Conservation (phyloP, 2,888 invertebrate genomes). For the Oligia fasciuncula region DNA sequence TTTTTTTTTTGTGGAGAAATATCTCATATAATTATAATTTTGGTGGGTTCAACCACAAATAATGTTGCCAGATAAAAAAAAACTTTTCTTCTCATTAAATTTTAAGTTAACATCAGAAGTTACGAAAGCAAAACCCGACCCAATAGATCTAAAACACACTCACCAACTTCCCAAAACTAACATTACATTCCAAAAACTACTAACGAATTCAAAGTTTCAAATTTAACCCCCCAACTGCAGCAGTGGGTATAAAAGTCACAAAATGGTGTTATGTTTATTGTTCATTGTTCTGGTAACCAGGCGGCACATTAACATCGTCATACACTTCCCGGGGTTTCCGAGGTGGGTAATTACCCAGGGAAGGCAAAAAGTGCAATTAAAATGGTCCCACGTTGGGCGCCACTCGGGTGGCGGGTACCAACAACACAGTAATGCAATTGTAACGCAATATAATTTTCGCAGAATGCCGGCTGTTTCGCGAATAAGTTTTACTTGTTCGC, state of each 20-base stretch:
- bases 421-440: slow-evolving; percentile 64
- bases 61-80: background rate
- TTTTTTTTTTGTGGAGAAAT: background rate
- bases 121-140: background rate
- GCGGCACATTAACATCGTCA: slow-evolving; percentile 64
- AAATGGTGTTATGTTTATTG: slow-evolving; percentile 62
- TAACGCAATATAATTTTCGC: slow-evolving; percentile 62
- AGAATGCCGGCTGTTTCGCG: slow-evolving; percentile 47
- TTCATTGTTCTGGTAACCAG: slow-evolving; percentile 49
- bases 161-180: background rate
- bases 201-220: slow-evolving; percentile 31
- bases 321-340: slow-evolving; percentile 54
- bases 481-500: slow-evolving; percentile 54
- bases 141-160: slow-evolving; percentile 12
- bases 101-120: background rate
- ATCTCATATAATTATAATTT: background rate
- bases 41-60: background rate
- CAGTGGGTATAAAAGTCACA: slow-evolving; percentile 47
- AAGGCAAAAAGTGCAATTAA: slow-evolving; percentile 71
- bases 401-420: slow-evolving; percentile 50
- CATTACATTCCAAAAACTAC: slow-evolving; percentile 17
- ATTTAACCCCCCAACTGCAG: slow-evolving; percentile 44
- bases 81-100: background rate
- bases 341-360: slow-evolving; percentile 59
- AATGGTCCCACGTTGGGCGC: slow-evolving; percentile 65